Evolutionary conservation across 1,140 invertebrate species (phyloP).

Genomic region (Micrasema longulum): DNA sequence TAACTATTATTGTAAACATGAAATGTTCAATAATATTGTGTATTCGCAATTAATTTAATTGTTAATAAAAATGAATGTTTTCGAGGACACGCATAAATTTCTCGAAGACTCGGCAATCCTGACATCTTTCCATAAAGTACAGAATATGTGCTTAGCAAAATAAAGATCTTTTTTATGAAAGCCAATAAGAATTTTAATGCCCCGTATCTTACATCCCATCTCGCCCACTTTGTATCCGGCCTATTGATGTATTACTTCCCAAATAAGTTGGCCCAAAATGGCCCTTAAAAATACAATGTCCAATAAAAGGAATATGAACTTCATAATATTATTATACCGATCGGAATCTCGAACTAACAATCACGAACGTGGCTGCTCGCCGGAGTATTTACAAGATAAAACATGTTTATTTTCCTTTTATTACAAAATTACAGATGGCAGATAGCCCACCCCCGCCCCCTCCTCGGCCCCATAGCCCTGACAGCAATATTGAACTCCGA

Average conservation of each 20-base stretch:
- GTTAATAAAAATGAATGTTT: too few species aligned
- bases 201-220: slow-evolving; percentile 33
- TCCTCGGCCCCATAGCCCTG: not conserved
- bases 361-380: slow-evolving; percentile 10
- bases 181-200: slow-evolving; percentile 53
- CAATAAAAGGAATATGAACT: slow-evolving; percentile 52
- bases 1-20: too few species aligned
- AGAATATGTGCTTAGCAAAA: slow-evolving; percentile 12
- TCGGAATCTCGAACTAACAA: slow-evolving; percentile 27
- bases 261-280: slow-evolving; percentile 29
- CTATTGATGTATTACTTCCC: slow-evolving; percentile 26
- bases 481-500: not conserved
- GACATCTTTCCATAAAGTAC: slow-evolving; percentile 14
- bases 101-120: not conserved
- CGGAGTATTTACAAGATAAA: slow-evolving; percentile 39
- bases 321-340: slow-evolving; percentile 49
- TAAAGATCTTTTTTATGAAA: slow-evolving; percentile 29
- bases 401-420: slow-evolving; percentile 53
- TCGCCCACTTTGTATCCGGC: slow-evolving; percentile 10
- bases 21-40: too few species aligned
- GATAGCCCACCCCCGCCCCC: slow-evolving; percentile 27
- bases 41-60: too few species aligned
- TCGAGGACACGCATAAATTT: too few species aligned
- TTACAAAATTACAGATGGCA: slow-evolving; percentile 50
- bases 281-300: slow-evolving; percentile 52